Percentiles rank a stretch among this genome's conserved stretches.
Evolutionary conservation across 2,797 vertebrate species (phyloP).

Genomic region (Chelonia mydas): DNA sequence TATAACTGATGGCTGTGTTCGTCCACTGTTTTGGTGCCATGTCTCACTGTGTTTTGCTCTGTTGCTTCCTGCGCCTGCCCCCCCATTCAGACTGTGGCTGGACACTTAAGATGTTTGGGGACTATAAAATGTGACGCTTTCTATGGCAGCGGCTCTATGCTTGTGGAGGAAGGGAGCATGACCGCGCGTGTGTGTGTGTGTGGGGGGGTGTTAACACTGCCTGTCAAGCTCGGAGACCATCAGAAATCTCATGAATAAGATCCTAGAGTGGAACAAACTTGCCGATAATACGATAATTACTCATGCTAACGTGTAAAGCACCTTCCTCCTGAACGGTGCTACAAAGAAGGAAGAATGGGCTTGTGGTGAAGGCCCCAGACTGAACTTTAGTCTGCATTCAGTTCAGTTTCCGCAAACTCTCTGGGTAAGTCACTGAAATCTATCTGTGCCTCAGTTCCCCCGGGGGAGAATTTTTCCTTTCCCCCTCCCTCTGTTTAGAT

Average conservation of each 20-base stretch:
- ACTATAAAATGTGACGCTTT: not conserved
- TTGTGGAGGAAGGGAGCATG: not conserved
- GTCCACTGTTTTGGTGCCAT: not conserved
- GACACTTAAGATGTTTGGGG: not conserved
- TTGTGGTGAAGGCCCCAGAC: not conserved
- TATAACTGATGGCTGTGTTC: not conserved
- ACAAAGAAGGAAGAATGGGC: not conserved
- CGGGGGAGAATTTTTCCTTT: not conserved
- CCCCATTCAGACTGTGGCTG: not conserved
- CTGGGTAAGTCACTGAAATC: not conserved
- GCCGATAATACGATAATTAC: not conserved
- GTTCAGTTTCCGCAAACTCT: not conserved
- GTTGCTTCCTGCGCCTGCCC: not conserved
- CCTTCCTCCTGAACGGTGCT: not conserved
- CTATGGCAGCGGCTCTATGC: not conserved
- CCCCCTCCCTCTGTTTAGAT: not conserved
- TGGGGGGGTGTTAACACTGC: not conserved
- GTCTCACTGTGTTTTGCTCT: not conserved
- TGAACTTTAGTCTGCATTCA: not conserved
- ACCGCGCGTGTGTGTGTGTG: not conserved
- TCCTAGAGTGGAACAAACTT: not conserved
- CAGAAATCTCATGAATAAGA: not conserved
- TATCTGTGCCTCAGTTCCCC: not conserved
- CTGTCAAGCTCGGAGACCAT: not conserved
- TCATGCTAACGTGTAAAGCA: not conserved